Conservation (phyloP, 2,797 vertebrate genomes). For the Galaxias olidus region DNA sequence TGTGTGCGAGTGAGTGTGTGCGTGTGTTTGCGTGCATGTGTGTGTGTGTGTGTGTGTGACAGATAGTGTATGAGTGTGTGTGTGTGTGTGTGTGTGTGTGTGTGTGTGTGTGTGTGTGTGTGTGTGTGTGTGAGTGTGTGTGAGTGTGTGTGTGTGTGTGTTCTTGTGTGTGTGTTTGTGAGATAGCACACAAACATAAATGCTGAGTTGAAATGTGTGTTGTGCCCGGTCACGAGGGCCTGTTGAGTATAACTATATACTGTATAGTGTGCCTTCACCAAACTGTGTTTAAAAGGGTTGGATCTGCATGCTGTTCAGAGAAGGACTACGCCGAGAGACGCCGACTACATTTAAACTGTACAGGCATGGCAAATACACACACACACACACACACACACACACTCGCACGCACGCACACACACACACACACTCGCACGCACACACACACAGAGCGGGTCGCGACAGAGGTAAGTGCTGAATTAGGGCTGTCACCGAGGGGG, state of each 20-base stretch:
- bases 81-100: not conserved
- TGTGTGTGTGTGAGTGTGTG: too few relatives aligned
- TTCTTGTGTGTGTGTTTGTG: too few relatives aligned
- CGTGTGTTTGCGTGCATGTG: constrained; percentile 5
- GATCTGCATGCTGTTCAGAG: not conserved
- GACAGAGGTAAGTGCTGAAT: constrained; percentile 75
- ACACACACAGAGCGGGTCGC: constrained; percentile 65
- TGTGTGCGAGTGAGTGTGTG: constrained; percentile 11
- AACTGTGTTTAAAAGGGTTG: not conserved
- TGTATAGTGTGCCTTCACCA: not conserved
- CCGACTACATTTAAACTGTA: not conserved
- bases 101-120: not conserved
- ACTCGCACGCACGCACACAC: too few relatives aligned
- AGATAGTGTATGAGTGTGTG: not conserved
- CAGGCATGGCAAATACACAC: too few relatives aligned
- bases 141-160: too few relatives aligned
- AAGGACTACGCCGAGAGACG: too few relatives aligned
- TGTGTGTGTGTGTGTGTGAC: not conserved
- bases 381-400: too few relatives aligned
- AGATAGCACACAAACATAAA: too few relatives aligned
- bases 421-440: too few relatives aligned
- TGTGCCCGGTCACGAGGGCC: not conserved
- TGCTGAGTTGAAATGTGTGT: not conserved
- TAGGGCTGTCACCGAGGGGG: constrained; percentile 70
- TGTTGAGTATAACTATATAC: not conserved